phyloP scores from a whole-genome alignment of 1,140 invertebrate species.

The Trichonephila clavipes region DNA sequence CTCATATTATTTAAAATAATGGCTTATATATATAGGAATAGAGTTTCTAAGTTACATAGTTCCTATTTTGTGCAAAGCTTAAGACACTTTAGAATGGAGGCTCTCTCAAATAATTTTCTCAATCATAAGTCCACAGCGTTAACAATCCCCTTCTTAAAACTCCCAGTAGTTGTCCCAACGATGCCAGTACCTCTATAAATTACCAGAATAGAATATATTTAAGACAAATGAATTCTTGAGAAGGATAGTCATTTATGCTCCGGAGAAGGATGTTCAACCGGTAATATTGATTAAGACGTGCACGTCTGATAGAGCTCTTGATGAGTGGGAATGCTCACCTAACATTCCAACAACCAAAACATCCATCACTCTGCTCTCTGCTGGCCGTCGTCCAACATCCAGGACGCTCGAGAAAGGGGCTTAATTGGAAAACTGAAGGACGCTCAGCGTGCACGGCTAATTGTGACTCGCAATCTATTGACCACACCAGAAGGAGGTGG shows the following conservation, averaged over 20 bases:
- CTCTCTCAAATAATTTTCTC: too few relatives aligned
- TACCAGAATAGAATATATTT: background rate
- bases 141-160: too few relatives aligned
- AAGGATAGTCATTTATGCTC: background rate
- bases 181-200: background rate
- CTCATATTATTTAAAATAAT: too few relatives aligned
- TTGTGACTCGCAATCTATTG: slow-evolving; percentile 57
- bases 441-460: slow-evolving; percentile 34
- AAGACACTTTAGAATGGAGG: too few relatives aligned
- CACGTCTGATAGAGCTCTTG: slow-evolving; percentile 13
- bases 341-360: slow-evolving; percentile 11
- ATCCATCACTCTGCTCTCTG: slow-evolving; percentile 52
- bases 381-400: slow-evolving; percentile 55
- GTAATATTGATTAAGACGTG: slow-evolving; percentile 22
- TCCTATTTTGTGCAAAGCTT: too few relatives aligned
- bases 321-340: slow-evolving; percentile 31
- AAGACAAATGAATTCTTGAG: slow-evolving; percentile 24
- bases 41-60: too few relatives aligned
- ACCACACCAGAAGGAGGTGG: background rate
- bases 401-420: background rate
- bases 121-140: too few relatives aligned
- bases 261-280: slow-evolving; percentile 1
- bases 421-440: slow-evolving; percentile 53
- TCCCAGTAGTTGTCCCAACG: too few relatives aligned
- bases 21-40: too few relatives aligned